Evolutionary conservation across 2,113 vertebrate genomes (phyloP), one percentile per base, ranked within the genome.

Genomic region (Sminthopsis crassicaudata): DNA sequence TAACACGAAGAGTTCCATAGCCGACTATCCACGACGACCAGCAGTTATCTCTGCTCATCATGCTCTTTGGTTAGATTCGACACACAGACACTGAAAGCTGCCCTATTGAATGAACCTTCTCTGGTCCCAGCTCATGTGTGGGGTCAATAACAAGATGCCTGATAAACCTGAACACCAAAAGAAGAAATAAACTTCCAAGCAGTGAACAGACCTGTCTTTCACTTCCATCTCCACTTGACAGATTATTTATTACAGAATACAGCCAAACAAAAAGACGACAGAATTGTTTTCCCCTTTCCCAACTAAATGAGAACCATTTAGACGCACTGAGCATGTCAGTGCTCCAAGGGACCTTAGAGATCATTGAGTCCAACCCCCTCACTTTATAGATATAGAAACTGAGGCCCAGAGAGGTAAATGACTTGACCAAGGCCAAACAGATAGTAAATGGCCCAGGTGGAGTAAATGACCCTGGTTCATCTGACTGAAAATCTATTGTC

Each of bases 81-180:
- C 91, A 52, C 91, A 0, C 92, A 92, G 53, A 92, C 92, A 22
- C 93, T 96, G 97, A 97, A 97, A 93, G 95, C 55, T 90, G 84
- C 92, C 95, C 96, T 95, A 95, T 97, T 96, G 92, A 96, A 90
- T 95, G 91, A 46, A 54, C 26, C 30, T 96, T 93, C 92, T 88
- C 94, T 95, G 53, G 90, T 94, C 96, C 55, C 54, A 94, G 89
- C 94, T 96, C 96, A 94, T 94, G 60, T 0, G 10, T 93, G 57
- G 89, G 93, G 90, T 97, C 97, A 96, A 25, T 96, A 96, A 98
- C 93, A 97, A 97, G 97, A 97, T 96, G 51, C 67, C 96, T 97
- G 97, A 98, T 97, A 98, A 98, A 96, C 46, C 88, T 67, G 52
- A 96, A 84, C 93, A 94, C 84, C 96, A 94, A 96, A 95, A 90